Evolutionary conservation across 2,888 invertebrate species (phyloP), one percentile per base, ranked within the genome.

Genomic region (Pasiphila rectangulata): DNA sequence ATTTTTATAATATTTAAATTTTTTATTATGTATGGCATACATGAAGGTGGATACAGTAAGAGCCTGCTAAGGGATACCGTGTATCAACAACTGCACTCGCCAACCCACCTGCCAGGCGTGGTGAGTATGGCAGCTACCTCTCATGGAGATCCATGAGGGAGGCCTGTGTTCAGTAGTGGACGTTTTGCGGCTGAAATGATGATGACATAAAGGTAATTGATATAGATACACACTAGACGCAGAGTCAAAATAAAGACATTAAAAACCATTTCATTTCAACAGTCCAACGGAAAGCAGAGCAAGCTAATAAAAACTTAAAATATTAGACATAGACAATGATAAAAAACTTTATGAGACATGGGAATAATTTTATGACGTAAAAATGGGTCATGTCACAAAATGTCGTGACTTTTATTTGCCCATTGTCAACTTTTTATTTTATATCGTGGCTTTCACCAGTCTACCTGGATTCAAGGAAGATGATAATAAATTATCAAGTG

Each of bases 281-380:
- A 21, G 17, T 37, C 45, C 45, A 41, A 45, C 37, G 41, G 37
- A 40, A 41, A 41, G 45, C 36, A 29, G 27, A 34, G 36, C 23
- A 64, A 58, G 59, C 70, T 74, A 77, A 76, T 75, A 79, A 80
- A 77, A 69, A 66, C 59, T 57, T 64, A 70, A 80, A 83, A 84
- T 79, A 83, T 83, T 83, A 75, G 69, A 67, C 72, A 61, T 83
- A 75, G 69, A 67, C 72, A 61, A 71, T 69, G 81, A 82, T 82
- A 79, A 79, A 73, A 69, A 67, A 64, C 61, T 73, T 73, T 70
- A 75, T 63, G 69, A 66, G 60, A 67, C 70, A 73, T 69, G 74
- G 65, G 70, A 74, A 78, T 75, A 73, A 79, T 74, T 79, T 79
- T 75, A 72, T 72, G 70, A 63, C 61, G 67, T 74, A 69, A 75